Base-by-base conservation (phyloP, 2,888 invertebrate genomes). In the Ennomos erosarius region DNA sequence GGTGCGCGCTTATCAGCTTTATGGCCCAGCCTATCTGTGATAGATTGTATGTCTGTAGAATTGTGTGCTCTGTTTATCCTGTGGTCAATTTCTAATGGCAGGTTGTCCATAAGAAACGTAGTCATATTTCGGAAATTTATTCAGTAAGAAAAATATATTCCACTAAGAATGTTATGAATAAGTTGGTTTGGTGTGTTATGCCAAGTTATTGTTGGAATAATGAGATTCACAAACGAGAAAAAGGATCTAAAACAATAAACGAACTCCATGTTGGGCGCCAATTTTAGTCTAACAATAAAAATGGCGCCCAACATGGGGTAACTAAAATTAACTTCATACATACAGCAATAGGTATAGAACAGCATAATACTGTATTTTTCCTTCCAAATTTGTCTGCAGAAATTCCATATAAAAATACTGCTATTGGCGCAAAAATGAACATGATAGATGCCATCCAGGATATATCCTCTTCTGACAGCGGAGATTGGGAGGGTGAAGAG, bases 381-480 rank as follows among this genome's bases (percentile, higher is more conserved):
- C 94, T 76, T 0, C 94, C 94, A 64, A 88, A 88, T 49, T 72
- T 88, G 54, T 94, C 93, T 0, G 93, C 90, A 0, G 92, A 83
- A 0, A 84, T 81, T 0, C 94, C 94, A 68, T 88, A 94, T 1
- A 93, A 69, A 59, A 93, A 91, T 0, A 93, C 93, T 0, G 94
- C 93, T 9, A 92, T 78, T 0, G 94, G 89, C 0, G 93, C 94
- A 43, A 93, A 93, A 38, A 94, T 87, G 65, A 93, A 93, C 83
- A 94, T 91, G 51, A 94, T 85, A 2, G 94, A 93, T 0, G 93
- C 94, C 81, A 94, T 87, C 93, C 94, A 93, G 0, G 94, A 93
- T 0, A 93, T 84, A 33, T 92, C 88, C 59, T 90, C 89, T 62
- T 91, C 87, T 0, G 88, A 77, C 0, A 93, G 68, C 0, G 89